phyloP scores from a whole-genome alignment of 2,113 vertebrate genomes.

The Rhadina sibilatrix region DNA sequence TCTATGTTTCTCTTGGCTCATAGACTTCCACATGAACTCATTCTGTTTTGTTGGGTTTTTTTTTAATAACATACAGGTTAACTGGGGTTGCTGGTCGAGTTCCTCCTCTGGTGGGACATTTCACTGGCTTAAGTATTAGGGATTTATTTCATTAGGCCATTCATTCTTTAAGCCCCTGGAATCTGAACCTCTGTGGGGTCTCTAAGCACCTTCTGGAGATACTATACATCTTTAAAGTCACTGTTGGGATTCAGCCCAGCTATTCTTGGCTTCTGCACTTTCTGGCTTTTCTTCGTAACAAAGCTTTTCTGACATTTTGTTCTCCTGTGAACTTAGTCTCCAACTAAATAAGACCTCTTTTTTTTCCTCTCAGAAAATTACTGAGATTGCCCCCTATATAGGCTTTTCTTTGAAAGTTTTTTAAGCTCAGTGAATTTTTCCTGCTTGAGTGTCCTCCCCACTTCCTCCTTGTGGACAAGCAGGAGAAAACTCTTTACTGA shows the following conservation, averaged over 20 bases:
- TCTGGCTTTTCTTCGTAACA: neutral
- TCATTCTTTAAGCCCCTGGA: constrained; percentile 11
- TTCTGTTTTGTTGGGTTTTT: neutral
- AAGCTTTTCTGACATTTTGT: neutral
- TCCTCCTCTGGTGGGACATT: neutral
- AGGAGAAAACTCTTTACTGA: neutral
- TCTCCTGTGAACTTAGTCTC: neutral
- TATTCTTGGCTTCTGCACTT: constrained; percentile 9
- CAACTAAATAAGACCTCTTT: neutral
- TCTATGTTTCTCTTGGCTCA: constrained; percentile 10
- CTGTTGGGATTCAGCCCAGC: neutral
- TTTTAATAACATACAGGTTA: neutral
- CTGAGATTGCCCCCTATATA: neutral
- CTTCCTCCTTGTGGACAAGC: neutral
- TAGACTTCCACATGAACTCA: neutral
- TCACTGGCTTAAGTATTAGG: neutral
- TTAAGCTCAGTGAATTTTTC: neutral
- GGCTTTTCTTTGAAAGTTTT: neutral
- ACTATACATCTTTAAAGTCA: constrained; percentile 4
- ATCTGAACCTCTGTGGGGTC: constrained; percentile 5
- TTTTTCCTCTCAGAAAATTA: neutral
- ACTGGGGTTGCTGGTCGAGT: neutral
- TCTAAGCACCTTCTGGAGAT: constrained; percentile 34
- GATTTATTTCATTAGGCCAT: neutral
- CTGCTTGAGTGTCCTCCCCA: neutral